Base-by-base conservation (phyloP, 1,140 invertebrate genomes). In the Drosophila ambigua region DNA sequence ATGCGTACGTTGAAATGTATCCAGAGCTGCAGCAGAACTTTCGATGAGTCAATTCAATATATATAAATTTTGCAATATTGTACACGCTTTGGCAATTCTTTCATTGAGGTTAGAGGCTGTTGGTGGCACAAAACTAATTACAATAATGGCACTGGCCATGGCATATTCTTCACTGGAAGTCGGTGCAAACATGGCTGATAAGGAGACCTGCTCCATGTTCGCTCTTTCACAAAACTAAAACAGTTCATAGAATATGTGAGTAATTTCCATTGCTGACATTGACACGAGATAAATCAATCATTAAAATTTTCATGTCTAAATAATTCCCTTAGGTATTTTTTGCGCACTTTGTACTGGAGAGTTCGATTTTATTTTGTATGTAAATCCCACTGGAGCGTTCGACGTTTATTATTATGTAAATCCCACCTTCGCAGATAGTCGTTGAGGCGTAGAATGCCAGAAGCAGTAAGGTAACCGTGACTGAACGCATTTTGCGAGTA, bases 131-230 rank as follows among this genome's bases (percentile, higher is more conserved):
- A 54, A 81, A 84, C 77, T 87, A 84, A 84, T 84, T 84, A 85
- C 61, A 85, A 84, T 84, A 84, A 84, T 85, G 77, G 82, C 28
- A 72, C 62, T 66, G 67, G 55, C 72, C 72, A 31, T 63, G 81
- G 45, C 61, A 50, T 49, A 31, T 41, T 79, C 44, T 62, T 46
- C 61, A 49, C 51, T 52, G 35, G 52, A 55, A 68, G 46, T 78
- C 44, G 28, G 16, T 57, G 77, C 28, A 46, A n/a, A 69, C 57
- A 65, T 44, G 13, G 41, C 43, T 60, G 81, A 81, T 84, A 84
- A 84, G 72, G 24, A 45, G 46, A 13, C 28, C 28, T 9, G 5
- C 15, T 15, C 35, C 35, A 26, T 26, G 69, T 69, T 50, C 28
- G 4, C 35, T 39, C 35, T 28, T 3, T 31, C 49, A 49, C 35